Evolutionary conservation across 2,888 invertebrate genomes (phyloP), one percentile per base, ranked within the genome.

Genomic region (Xylota segnis): DNA sequence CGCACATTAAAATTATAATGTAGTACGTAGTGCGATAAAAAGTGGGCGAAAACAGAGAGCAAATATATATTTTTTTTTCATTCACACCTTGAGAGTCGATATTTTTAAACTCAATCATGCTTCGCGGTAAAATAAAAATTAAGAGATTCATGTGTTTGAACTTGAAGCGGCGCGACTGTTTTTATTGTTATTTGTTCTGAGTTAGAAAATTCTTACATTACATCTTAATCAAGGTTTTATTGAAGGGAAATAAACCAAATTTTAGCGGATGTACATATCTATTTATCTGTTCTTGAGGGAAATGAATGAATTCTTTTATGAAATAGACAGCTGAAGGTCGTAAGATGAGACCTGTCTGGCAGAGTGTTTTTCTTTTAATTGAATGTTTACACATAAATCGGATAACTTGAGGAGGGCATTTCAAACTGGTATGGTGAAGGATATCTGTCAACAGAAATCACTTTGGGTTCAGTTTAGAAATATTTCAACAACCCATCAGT

Each of bases 71-170:
- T 29, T 52, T 65, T 50, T 43, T 58, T 40, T 54, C 3, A 16
- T 76, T 27, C 16, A 45, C 70, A 71, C 71, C 76, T 65, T 76
- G 63, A 63, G 52, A 32, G n/a, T 34, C 27, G 29, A 34, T 82
- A 76, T 76, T 82, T 82, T 76, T 82, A 82, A 58, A 76, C 47
- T 45, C 40, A 82, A 70, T 76, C 63, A 76, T 76, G 76, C 70
- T 1, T 1, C 23, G 76, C 76, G 70, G 14, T 59, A 5, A 65
- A 32, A 77, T 43, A 27, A 27, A 43, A 32, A 77, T 43, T 32
- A 27, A 43, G 47, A 47, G 29, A 56, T 63, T 70, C 54, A 70
- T 82, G 54, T 56, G 61, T 68, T 47, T 63, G 63, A 56, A 82
- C 75, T 70, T 70, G 63, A 50, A 18, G 45, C 34, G 34, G 52